Conservation (phyloP, 2,113 vertebrate genomes). For the Leuciscus idus region DNA sequence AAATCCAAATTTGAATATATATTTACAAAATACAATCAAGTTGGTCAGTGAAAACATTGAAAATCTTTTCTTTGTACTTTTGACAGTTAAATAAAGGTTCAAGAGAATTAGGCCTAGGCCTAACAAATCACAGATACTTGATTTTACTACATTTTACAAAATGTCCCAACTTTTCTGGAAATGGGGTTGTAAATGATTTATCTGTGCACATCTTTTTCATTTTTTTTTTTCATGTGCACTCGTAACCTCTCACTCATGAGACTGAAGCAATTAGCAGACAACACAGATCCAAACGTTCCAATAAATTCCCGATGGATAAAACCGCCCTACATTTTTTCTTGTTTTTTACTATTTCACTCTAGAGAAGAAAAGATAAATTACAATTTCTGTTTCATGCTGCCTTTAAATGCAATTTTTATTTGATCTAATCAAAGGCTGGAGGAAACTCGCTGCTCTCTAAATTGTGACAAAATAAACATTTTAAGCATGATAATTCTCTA, state of each 20-base stretch:
- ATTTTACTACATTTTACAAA: too few species aligned
- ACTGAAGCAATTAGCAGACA: background rate
- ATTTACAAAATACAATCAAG: too few species aligned
- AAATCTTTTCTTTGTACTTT: too few species aligned
- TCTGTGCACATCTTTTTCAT: too few species aligned
- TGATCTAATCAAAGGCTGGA: background rate
- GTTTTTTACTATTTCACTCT: background rate
- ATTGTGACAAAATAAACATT: conserved; percentile 8
- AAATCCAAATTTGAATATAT: too few species aligned
- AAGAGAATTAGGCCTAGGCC: too few species aligned
- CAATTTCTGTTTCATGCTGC: background rate
- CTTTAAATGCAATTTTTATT: background rate
- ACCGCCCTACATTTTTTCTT: background rate
- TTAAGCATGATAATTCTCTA: background rate
- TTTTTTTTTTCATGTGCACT: too few species aligned
- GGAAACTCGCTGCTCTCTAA: background rate
- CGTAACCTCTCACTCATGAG: background rate
- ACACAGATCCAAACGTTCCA: background rate
- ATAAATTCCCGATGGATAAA: background rate
- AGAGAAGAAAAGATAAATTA: background rate
- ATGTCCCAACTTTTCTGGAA: too few species aligned
- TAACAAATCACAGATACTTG: too few species aligned
- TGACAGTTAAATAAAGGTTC: too few species aligned
- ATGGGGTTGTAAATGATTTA: too few species aligned
- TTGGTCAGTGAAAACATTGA: too few species aligned